A percentile compares a stretch with the other conserved stretches of the same genome.
phyloP scores from a whole-genome alignment of 1,140 invertebrate species.

The Maniola jurtina region DNA sequence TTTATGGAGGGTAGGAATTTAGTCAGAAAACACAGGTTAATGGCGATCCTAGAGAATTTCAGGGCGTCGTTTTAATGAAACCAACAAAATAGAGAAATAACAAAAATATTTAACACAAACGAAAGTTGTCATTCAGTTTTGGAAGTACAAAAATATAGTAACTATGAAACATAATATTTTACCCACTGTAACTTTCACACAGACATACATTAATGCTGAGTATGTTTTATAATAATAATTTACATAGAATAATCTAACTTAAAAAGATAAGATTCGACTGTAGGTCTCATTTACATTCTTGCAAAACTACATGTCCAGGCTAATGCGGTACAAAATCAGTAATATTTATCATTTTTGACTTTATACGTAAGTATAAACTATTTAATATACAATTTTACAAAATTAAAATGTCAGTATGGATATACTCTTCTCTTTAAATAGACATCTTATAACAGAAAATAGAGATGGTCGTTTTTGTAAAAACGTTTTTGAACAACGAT shows the following conservation, averaged over 20 bases:
- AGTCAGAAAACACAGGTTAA: constrained; percentile 1
- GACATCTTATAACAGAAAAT: too few relatives aligned
- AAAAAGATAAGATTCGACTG: too few relatives aligned
- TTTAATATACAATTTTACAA: background rate
- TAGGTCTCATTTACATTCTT: too few relatives aligned
- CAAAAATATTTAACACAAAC: constrained; percentile 57
- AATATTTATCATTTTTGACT: background rate
- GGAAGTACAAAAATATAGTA: constrained; percentile 62
- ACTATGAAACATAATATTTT: constrained; percentile 63
- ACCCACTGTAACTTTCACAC: constrained; percentile 54
- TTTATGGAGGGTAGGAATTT: background rate
- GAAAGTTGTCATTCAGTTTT: constrained; percentile 40
- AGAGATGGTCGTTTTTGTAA: too few relatives aligned
- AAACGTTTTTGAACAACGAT: too few relatives aligned
- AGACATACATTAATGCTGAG: constrained; percentile 39
- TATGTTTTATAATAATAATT: constrained; percentile 20
- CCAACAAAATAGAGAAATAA: constrained; percentile 29
- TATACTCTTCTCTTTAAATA: too few relatives aligned
- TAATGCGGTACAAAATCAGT: background rate
- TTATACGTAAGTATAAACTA: background rate
- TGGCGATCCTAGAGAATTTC: background rate
- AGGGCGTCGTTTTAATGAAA: constrained; percentile 14
- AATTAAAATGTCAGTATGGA: too few relatives aligned
- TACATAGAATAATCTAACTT: background rate
- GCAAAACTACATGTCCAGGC: too few relatives aligned